Evolutionary conservation across 2,888 invertebrate species (phyloP).

Genomic region (Drosophila lacicola): DNA sequence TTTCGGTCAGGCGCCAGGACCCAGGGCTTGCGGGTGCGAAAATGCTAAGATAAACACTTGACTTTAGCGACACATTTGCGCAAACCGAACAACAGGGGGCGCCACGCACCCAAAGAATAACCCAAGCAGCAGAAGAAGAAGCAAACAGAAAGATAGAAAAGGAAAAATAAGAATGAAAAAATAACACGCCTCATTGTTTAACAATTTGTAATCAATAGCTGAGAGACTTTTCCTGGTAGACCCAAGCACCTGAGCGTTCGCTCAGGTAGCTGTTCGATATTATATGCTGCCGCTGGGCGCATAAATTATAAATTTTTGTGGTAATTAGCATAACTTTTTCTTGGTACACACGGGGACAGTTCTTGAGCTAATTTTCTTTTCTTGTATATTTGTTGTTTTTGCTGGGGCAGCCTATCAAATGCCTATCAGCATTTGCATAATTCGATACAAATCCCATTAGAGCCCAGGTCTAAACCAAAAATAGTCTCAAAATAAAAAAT

Average conservation of each 20-base stretch:
- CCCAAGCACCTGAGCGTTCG: not conserved
- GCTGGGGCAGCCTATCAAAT: constrained; percentile 65
- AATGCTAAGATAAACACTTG: constrained; percentile 59
- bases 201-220: constrained; percentile 73
- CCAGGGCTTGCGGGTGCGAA: constrained; percentile 30
- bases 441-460: constrained; percentile 75
- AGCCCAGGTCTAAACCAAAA: constrained; percentile 36
- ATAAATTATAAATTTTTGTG: constrained; percentile 51
- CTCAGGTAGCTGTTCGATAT: constrained; percentile 20
- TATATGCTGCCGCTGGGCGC: constrained; percentile 3
- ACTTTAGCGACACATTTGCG: constrained; percentile 36
- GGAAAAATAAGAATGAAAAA: constrained; percentile 8
- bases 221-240: not conserved
- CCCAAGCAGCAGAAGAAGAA: not conserved
- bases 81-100: constrained; percentile 28
- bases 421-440: constrained; percentile 77
- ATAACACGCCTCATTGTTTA: constrained; percentile 59
- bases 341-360: constrained; percentile 28
- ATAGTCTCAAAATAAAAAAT: constrained; percentile 11
- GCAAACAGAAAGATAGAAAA: not conserved
- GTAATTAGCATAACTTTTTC: constrained; percentile 67
- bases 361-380: constrained; percentile 13
- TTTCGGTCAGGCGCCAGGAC: constrained; percentile 14
- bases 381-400: not conserved
- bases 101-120: not conserved